Evolutionary conservation across 1,140 invertebrate genomes (phyloP).

Genomic region (Trachymyrmex cornetzi): DNA sequence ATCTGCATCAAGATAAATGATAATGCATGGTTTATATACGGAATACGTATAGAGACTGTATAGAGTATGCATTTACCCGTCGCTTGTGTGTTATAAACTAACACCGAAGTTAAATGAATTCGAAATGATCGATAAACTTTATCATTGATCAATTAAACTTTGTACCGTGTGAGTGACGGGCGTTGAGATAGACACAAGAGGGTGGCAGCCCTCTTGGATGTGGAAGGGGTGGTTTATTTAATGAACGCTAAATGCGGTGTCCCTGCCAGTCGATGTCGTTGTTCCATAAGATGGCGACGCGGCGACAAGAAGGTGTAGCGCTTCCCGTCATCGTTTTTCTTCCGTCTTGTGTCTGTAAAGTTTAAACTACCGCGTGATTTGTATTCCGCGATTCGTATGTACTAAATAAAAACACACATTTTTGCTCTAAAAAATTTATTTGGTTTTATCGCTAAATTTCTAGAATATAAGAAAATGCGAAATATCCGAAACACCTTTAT

Average conservation of each 20-base stretch:
- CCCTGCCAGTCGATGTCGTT: conserved; percentile 78
- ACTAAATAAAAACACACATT: background rate
- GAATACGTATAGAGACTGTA: conserved; percentile 1
- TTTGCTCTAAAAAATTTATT: background rate
- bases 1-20: background rate
- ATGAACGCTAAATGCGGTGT: conserved; percentile 83
- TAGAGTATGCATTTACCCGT: conserved; percentile 58
- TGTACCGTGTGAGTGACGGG: conserved; percentile 86
- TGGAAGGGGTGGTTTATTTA: conserved; percentile 84
- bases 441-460: background rate
- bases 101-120: conserved; percentile 87
- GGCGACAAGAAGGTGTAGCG: conserved; percentile 53
- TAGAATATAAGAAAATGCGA: background rate
- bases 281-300: conserved; percentile 69
- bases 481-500: background rate
- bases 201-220: conserved; percentile 62
- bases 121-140: conserved; percentile 88
- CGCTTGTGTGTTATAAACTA: conserved; percentile 82
- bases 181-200: conserved; percentile 77
- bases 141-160: conserved; percentile 88
- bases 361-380: conserved; percentile 79
- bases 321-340: conserved; percentile 31
- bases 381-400: background rate
- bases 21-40: conserved; percentile 29
- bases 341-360: conserved; percentile 76